A percentile compares a stretch with the other conserved stretches of the same genome.
Conservation (phyloP, 1,140 invertebrate species). For the Chironomus tepperi region DNA sequence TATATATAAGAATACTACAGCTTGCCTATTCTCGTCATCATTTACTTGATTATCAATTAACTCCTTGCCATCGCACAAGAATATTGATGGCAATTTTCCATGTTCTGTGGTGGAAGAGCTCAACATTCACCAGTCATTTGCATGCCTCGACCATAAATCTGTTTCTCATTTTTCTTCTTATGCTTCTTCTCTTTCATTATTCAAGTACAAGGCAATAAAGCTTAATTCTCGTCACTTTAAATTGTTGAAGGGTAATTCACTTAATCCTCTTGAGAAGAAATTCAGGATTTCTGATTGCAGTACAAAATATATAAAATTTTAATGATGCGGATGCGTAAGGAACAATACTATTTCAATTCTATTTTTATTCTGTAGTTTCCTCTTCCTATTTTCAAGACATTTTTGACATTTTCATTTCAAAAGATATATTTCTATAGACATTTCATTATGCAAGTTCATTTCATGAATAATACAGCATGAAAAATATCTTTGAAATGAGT, state of each 20-base stretch:
- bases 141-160: neutral
- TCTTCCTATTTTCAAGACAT: no score
- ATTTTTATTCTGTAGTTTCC: neutral
- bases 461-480: no score
- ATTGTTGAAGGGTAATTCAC: slow-evolving; percentile 3
- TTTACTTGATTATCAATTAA: slow-evolving; percentile 14
- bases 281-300: slow-evolving; percentile 16
- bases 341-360: no score
- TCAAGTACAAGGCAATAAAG: neutral
- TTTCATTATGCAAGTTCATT: no score
- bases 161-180: neutral
- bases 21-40: neutral
- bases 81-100: neutral
- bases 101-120: neutral
- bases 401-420: no score
- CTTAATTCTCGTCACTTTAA: slow-evolving; percentile 21
- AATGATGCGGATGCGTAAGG: neutral
- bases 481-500: no score
- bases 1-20: neutral
- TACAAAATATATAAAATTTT: slow-evolving; percentile 16
- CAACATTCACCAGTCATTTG: neutral
- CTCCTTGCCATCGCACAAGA: neutral
- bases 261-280: slow-evolving; percentile 16
- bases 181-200: neutral
- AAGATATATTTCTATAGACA: no score